A percentile compares a stretch with the other conserved stretches of the same genome.
Conservation (phyloP, 2,113 vertebrate species). For the Platysternon megacephalum region DNA sequence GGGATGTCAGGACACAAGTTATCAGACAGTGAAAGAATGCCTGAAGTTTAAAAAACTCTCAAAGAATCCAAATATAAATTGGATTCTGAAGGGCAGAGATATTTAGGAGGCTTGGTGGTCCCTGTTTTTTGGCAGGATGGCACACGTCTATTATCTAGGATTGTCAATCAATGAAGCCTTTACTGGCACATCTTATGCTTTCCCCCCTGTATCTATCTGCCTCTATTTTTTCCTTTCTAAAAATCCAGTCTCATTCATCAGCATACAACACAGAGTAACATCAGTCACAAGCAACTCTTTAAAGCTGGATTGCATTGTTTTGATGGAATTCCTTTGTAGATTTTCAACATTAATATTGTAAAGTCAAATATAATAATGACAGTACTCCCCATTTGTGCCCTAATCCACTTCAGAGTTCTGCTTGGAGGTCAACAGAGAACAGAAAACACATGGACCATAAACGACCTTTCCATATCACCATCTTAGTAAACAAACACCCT, state of each 20-base stretch:
- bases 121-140: not conserved
- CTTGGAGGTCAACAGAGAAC: slow-evolving; percentile 12
- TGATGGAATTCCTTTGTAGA: not conserved
- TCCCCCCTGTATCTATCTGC: not conserved
- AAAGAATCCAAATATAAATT: not conserved
- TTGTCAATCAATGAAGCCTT: not conserved
- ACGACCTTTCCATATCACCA: not conserved
- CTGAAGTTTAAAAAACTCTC: not conserved
- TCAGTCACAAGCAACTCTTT: not conserved
- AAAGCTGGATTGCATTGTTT: not conserved
- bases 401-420: not conserved
- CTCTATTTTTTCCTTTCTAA: not conserved
- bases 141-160: not conserved
- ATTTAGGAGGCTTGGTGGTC: not conserved
- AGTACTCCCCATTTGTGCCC: not conserved
- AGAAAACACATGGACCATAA: not conserved
- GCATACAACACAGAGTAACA: not conserved
- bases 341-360: not conserved
- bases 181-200: not conserved
- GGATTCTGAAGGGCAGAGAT: not conserved
- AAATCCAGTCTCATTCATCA: not conserved
- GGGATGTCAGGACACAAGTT: not conserved
- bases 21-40: slow-evolving; percentile 33
- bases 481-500: not conserved
- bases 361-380: slow-evolving; percentile 6